Evolutionary conservation across 2,113 vertebrate genomes (phyloP).

Genomic region (Coregonus clupeaformis): DNA sequence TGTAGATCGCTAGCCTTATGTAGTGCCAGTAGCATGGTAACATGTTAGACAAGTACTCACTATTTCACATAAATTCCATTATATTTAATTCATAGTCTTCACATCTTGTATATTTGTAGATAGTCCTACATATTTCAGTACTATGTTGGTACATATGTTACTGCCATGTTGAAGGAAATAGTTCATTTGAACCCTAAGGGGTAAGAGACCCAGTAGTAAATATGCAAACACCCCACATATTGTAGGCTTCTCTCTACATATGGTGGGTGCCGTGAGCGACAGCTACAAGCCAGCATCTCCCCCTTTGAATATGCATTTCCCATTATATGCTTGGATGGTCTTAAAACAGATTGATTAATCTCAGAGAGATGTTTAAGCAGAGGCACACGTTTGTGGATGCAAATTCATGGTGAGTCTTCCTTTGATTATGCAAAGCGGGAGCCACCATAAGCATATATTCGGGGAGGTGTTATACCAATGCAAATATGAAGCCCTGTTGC

Average conservation of each 20-base stretch:
- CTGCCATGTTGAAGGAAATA: background rate
- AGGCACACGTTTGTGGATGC: too few species aligned
- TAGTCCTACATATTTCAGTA: too few species aligned
- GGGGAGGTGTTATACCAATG: background rate
- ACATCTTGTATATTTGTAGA: background rate
- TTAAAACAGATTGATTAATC: background rate
- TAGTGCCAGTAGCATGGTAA: background rate
- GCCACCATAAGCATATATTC: background rate
- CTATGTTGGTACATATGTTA: background rate
- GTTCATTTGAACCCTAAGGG: background rate
- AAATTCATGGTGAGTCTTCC: background rate
- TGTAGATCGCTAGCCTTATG: background rate
- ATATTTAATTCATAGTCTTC: background rate
- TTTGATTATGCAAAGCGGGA: background rate
- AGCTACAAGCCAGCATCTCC: slow-evolving; percentile 2
- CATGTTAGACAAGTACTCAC: background rate
- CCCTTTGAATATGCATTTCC: background rate
- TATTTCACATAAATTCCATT: background rate
- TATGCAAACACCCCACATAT: background rate
- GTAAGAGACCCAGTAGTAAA: background rate
- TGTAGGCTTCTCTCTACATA: background rate
- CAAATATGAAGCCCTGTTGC: background rate
- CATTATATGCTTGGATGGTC: background rate
- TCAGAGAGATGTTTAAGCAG: background rate
- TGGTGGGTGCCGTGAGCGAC: background rate